Base-by-base conservation (phyloP, 2,113 vertebrate genomes). In the Channa maculata region DNA sequence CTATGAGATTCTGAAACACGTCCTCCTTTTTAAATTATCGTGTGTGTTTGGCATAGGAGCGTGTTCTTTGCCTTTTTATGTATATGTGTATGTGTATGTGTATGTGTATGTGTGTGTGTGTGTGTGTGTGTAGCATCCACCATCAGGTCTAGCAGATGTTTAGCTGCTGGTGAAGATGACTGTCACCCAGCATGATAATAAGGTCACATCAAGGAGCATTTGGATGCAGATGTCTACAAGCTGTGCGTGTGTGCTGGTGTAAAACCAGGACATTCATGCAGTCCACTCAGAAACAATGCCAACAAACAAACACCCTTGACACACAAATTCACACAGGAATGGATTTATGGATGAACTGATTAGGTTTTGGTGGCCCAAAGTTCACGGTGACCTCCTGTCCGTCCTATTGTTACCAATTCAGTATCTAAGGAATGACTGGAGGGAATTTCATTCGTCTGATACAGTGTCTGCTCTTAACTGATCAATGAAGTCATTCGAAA, bases 141-240 rank as follows among this genome's bases (percentile, higher is more conserved):
- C 79, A 80, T 80, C 66, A 70, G 80, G 83, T 76, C 58, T 65
- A 65, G 51, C 88, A 88, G 79, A 84, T 86, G 88, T 86, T 84
- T 34, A 80, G 83, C 84, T 89, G 81, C 75, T 82, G 70, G 80
- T 88, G 66, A 71, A 65, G 74, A 80, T 53, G 71, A 73, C 71
- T 61, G 44, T 75, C 61, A 73, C 60, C 74, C 84, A 83, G 84
- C 73, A 62, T 74, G 82, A 77, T 80, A 74, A 82, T 77, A 83
- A 87, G 84, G 84, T 83, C 80, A 84, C 55, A 57, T 79, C 62
- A 85, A 85, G 73, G 80, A 86, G 71, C 34, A 3, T 78, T 79
- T 75, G 45, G 41, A 65, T 83, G 64, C 84, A 68, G 71, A 80
- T 78, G 75, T 86, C 82, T 65, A 69, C 74, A 71, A 74, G 79